Percentiles rank a stretch among this genome's conserved stretches.
phyloP scores from a whole-genome alignment of 2,888 invertebrate genomes.

The Ellobium chinense region DNA sequence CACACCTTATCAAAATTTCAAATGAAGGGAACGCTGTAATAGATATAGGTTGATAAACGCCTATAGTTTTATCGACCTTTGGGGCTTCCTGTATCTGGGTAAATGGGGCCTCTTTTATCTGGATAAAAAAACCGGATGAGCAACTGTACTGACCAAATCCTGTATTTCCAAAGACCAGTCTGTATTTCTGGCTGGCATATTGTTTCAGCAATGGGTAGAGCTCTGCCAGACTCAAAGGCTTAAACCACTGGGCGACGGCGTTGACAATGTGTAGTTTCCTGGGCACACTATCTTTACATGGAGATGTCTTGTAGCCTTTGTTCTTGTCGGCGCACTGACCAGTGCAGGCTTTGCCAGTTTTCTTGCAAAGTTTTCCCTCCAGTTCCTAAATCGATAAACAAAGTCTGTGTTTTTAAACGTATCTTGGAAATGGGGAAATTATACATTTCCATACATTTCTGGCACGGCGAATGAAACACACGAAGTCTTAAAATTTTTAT shows the following conservation, averaged over 20 bases:
- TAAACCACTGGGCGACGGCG: slow-evolving; percentile 61
- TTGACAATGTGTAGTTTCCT: slow-evolving; percentile 55
- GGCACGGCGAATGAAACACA: too few species aligned
- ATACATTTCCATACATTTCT: too few species aligned
- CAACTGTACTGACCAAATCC: slow-evolving; percentile 83
- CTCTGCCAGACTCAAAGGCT: slow-evolving; percentile 58
- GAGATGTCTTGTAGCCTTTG: background rate
- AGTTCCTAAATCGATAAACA: slow-evolving; percentile 55
- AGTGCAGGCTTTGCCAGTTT: slow-evolving; percentile 60
- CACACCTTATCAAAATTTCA: too few species aligned
- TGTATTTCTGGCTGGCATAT: slow-evolving; percentile 53
- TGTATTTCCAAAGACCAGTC: slow-evolving; percentile 87
- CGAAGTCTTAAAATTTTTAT: too few species aligned
- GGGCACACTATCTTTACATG: background rate
- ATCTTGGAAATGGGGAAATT: too few species aligned
- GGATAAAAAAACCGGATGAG: too few species aligned
- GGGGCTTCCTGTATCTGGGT: too few species aligned
- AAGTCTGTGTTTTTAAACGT: too few species aligned
- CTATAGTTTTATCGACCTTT: too few species aligned
- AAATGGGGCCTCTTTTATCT: too few species aligned
- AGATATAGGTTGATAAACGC: too few species aligned
- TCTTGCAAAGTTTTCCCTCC: slow-evolving; percentile 57
- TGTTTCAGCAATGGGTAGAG: slow-evolving; percentile 57
- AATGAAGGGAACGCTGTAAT: too few species aligned
- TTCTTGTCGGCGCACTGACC: slow-evolving; percentile 55